Evolutionary conservation across 2,888 invertebrate species (phyloP).

Genomic region (Iselma pallidipennis): DNA sequence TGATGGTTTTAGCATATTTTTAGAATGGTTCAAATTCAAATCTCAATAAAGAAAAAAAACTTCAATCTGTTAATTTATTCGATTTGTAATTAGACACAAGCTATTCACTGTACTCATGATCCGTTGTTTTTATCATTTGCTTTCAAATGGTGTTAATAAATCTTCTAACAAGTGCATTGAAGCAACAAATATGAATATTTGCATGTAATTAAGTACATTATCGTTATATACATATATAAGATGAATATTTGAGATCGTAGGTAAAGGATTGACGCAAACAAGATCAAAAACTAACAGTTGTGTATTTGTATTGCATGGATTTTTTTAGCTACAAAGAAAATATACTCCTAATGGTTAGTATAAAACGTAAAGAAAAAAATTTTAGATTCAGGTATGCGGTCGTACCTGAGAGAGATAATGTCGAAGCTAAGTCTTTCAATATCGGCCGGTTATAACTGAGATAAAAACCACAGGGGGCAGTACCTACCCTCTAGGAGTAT

Average conservation of each 20-base stretch:
- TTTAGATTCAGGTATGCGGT: slow-evolving; percentile 32
- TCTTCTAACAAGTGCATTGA: slow-evolving; percentile 5
- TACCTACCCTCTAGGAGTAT: slow-evolving; percentile 20
- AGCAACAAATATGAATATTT: slow-evolving; percentile 5
- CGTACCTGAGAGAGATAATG: slow-evolving; percentile 38
- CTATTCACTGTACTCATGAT: neutral
- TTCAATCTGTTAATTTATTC: neutral
- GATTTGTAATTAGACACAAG: neutral
- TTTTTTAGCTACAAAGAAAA: slow-evolving; percentile 20
- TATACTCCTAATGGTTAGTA: slow-evolving; percentile 36
- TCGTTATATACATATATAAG: neutral
- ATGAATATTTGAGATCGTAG: neutral
- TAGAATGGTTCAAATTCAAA: neutral
- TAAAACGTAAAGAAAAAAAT: slow-evolving; percentile 19
- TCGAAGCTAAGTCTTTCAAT: slow-evolving; percentile 31
- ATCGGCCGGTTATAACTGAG: slow-evolving; percentile 27
- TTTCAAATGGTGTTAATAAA: slow-evolving; percentile 1
- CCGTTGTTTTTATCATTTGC: neutral
- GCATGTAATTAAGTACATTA: slow-evolving; percentile 7
- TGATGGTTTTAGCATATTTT: neutral
- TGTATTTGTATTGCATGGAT: too few relatives aligned
- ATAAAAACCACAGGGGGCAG: slow-evolving; percentile 25
- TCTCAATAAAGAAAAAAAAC: neutral
- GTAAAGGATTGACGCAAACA: slow-evolving; percentile 6
- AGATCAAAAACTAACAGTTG: slow-evolving; percentile 17